These are phyloP conservation scores for Phaethon lepturus DNA, from an alignment of 2,113 vertebrate genomes.

Conservation along the genomic window DNA sequence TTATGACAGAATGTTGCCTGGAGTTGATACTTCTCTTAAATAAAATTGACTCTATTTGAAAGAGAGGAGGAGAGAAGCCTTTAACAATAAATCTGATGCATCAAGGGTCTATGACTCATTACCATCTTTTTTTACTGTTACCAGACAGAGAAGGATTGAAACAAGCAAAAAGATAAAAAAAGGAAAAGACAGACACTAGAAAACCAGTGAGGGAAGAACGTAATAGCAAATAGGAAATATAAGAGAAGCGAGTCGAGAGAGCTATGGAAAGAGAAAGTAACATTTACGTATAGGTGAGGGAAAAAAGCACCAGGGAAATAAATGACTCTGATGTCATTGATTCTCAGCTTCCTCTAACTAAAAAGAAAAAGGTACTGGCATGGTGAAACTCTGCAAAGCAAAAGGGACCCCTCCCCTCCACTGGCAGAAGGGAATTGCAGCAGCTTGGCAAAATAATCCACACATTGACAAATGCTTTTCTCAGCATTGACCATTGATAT, in stretches of 20 bases:
- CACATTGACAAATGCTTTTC: not conserved
- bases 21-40: slow-evolving; percentile 3
- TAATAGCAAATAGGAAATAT: not conserved
- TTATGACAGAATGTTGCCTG: not conserved
- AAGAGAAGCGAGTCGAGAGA: not conserved
- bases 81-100: not conserved
- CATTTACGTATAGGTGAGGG: not conserved
- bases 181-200: not conserved
- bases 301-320: slow-evolving; percentile 46
- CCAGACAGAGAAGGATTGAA: not conserved
- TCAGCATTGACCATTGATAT: not conserved
- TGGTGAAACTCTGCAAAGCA: not conserved
- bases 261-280: not conserved
- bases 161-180: not conserved
- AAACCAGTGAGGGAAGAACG: not conserved
- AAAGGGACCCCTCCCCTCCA: not conserved
- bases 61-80: not conserved
- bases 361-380: rapidly evolving
- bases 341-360: not conserved
- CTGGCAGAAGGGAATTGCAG: not conserved
- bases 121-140: not conserved
- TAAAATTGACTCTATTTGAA: not conserved
- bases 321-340: not conserved
- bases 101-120: not conserved
- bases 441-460: not conserved